A percentile compares a stretch with the other conserved stretches of the same genome.
phyloP scores from a whole-genome alignment of 2,888 invertebrate genomes.

The Drosophila meridiana region DNA sequence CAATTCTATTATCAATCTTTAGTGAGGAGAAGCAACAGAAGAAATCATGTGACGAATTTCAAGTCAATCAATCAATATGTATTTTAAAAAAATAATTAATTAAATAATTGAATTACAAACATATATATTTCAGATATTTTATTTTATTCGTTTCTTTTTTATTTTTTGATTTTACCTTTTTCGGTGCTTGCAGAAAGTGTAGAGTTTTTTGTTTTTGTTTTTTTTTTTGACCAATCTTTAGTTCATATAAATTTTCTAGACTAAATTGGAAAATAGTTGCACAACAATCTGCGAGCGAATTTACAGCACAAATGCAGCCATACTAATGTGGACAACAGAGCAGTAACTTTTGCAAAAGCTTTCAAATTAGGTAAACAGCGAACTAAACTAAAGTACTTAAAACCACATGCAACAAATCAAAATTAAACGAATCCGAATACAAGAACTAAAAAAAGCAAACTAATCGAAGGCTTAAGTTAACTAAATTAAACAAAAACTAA shows the following conservation, averaged over 20 bases:
- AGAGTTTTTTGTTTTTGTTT: conserved; percentile 73
- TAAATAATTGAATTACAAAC: conserved; percentile 21
- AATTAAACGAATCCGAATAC: conserved; percentile 7
- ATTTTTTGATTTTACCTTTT: conserved; percentile 77
- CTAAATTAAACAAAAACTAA: conserved; percentile 1
- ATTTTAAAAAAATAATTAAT: conserved; percentile 20
- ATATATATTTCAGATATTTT: conserved; percentile 13
- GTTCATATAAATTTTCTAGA: conserved; percentile 29
- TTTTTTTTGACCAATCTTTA: conserved; percentile 75
- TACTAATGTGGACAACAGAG: conserved; percentile 24
- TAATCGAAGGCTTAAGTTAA: conserved; percentile 2
- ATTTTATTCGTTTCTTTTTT: conserved; percentile 9
- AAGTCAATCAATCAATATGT: conserved; percentile 39
- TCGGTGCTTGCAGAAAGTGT: conserved; percentile 84
- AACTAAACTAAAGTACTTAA: conserved; percentile 18
- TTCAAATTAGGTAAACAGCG: conserved; percentile 20
- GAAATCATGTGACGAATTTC: conserved; percentile 29
- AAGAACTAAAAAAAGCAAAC: neutral
- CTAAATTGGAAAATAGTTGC: conserved; percentile 35
- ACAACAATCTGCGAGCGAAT: conserved; percentile 48
- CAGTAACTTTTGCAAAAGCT: conserved; percentile 29
- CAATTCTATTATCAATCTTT: conserved; percentile 15
- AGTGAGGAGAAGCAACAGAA: conserved; percentile 24
- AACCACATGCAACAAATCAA: conserved; percentile 20
- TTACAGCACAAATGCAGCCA: conserved; percentile 42